These are phyloP conservation scores for Ophioninae sp. DNA, from an alignment of 2,888 invertebrate species.

Conservation along the genomic window DNA sequence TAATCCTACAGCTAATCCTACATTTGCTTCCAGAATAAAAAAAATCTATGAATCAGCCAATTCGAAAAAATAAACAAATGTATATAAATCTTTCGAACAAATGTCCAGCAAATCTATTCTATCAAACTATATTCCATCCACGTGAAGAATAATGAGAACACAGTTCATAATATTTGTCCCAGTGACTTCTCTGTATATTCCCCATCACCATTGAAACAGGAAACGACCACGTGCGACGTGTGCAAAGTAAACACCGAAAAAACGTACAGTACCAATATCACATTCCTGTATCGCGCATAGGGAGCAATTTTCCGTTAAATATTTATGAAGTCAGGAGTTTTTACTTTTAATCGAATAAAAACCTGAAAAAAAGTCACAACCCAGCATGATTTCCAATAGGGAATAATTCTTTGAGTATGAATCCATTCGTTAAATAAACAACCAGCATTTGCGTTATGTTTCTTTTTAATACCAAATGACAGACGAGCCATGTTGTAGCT, in stretches of 20 bases:
- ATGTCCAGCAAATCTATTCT: too few species aligned
- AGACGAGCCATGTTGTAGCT: not conserved
- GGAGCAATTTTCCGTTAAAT: not conserved
- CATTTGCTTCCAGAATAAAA: too few species aligned
- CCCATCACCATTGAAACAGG: too few species aligned
- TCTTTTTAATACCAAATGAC: not conserved
- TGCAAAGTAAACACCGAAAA: not conserved
- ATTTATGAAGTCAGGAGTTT: not conserved
- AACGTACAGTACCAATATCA: too few species aligned
- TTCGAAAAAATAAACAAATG: too few species aligned
- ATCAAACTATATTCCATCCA: too few species aligned
- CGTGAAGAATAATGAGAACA: too few species aligned
- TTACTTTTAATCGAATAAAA: not conserved
- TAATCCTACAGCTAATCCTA: too few species aligned
- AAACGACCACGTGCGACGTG: not conserved
- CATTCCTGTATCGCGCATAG: not conserved
- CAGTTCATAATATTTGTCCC: too few species aligned
- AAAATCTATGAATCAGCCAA: too few species aligned
- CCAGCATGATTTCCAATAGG: not conserved
- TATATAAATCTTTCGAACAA: too few species aligned
- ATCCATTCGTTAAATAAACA: not conserved
- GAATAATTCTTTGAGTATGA: not conserved
- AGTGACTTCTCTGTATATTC: too few species aligned
- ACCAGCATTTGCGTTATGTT: not conserved
- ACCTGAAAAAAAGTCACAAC: not conserved